These are phyloP conservation scores for Ectemnius continuus DNA, from an alignment of 2,888 invertebrate genomes.

Conservation along the genomic window DNA sequence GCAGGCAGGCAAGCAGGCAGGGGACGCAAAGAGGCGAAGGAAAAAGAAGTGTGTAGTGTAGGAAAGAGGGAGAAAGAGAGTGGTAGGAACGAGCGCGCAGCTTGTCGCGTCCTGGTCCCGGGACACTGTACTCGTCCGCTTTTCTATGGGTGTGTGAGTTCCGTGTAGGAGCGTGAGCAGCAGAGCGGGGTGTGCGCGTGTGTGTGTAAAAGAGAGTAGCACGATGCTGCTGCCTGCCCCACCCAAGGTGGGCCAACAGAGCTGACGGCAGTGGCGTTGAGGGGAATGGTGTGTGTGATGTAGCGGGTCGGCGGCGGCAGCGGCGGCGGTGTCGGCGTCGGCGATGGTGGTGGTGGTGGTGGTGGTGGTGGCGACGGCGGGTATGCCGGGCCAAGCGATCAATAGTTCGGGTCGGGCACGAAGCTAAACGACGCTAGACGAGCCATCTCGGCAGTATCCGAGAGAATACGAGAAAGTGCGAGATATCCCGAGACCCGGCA, in stretches of 20 bases:
- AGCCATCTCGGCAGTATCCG: constrained; percentile 22
- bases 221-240: too few species aligned
- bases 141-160: background rate
- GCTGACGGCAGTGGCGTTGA: too few species aligned
- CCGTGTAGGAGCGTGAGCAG: background rate
- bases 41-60: constrained; percentile 5
- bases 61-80: too few species aligned
- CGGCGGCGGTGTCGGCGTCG: background rate
- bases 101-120: constrained; percentile 55
- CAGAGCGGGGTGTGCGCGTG: background rate
- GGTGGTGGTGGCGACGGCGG: constrained; percentile 47
- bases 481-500: constrained; percentile 64
- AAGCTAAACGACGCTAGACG: constrained; percentile 69
- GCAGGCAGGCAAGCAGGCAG: background rate
- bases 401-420: constrained; percentile 78
- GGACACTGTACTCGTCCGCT: constrained; percentile 50
- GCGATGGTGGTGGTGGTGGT: background rate
- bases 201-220: background rate
- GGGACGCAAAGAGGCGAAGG: constrained; percentile 4
- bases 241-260: too few species aligned
- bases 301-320: background rate
- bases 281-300: background rate
- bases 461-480: constrained; percentile 42
- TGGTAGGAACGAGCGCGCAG: constrained; percentile 18
- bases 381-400: constrained; percentile 71